Base-by-base conservation (phyloP, 2,113 vertebrate genomes). In the Bufo gargarizans region DNA sequence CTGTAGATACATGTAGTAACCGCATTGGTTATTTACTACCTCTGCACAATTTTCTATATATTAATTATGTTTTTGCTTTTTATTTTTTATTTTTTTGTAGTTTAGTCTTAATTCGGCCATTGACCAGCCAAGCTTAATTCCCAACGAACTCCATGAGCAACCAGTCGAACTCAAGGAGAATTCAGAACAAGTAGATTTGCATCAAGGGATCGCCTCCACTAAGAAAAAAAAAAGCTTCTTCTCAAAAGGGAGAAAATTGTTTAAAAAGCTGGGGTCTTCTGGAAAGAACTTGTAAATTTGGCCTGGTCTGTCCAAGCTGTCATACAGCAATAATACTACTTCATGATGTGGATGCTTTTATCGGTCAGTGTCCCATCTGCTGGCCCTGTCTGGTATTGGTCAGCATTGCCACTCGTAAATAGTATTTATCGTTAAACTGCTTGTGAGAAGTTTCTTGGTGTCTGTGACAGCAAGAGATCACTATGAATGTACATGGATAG, bases 211-310 rank as follows among this genome's bases (percentile, higher is more conserved):
- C 14, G 19, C 82, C 63, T 88, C 81, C 45, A 93, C 88, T 12
- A 96, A 97, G 94, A 99, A 97, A 93, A 96, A 96, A 91, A 95
- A 93, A 92, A 84, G 95, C 88, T 96, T 97, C 93, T 96, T 99
- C 94, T 97, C 96, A 90, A 98, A 97, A 94, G 97, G 97, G 81
- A 97, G 95, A 94, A 96, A 94, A 78, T 94, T 99, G 89, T 96
- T 98, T 90, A 97, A 90, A 94, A 97, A 95, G 89, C 94, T 99
- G 91, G 96, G 96, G 82, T 96, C 96, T 88, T 95, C 94, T 92
- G 98, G 98, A 94, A 97, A 96, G 91, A 96, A 94, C 55, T 97
- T 89, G 74, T 89, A 89, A 83, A 67, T 55, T 56, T 58, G 77
- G 61, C 74, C 61, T 76, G 50, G 65, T 14, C 3, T 63, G 20